phyloP scores from a whole-genome alignment of 2,797 vertebrate genomes.

The Corythornis leucogaster region DNA sequence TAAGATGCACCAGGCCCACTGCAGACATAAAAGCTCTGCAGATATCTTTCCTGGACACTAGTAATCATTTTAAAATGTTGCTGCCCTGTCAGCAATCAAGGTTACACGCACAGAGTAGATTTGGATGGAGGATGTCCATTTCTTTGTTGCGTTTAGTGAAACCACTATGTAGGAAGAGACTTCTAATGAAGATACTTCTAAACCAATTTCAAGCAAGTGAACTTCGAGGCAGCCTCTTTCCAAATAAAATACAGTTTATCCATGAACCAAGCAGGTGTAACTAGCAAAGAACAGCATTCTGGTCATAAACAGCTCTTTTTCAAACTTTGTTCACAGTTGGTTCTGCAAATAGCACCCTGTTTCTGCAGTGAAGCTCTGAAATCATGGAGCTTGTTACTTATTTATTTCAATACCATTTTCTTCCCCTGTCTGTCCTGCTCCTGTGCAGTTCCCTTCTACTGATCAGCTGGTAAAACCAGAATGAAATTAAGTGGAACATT shows the following conservation, averaged over 20 bases:
- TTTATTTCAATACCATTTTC: neutral
- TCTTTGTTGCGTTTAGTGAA: neutral
- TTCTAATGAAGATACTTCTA: neutral
- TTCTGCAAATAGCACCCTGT: neutral
- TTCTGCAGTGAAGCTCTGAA: neutral
- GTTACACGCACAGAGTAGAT: neutral
- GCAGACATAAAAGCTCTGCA: neutral
- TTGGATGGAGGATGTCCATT: neutral
- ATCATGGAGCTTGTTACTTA: neutral
- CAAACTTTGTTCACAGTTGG: neutral
- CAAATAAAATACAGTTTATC: neutral
- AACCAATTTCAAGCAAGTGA: neutral
- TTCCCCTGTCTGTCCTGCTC: neutral
- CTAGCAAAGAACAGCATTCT: neutral
- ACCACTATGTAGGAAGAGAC: neutral
- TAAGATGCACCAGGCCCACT: neutral
- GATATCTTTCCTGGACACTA: neutral
- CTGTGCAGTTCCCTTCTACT: neutral
- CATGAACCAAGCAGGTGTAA: fast-evolving
- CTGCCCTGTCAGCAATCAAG: neutral
- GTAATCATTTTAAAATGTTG: neutral
- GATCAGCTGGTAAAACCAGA: neutral
- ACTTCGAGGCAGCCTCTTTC: neutral
- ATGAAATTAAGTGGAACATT: neutral
- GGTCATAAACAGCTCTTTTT: neutral